Evolutionary conservation across 2,888 invertebrate genomes (phyloP).

Genomic region (Drosophila buzzatii): DNA sequence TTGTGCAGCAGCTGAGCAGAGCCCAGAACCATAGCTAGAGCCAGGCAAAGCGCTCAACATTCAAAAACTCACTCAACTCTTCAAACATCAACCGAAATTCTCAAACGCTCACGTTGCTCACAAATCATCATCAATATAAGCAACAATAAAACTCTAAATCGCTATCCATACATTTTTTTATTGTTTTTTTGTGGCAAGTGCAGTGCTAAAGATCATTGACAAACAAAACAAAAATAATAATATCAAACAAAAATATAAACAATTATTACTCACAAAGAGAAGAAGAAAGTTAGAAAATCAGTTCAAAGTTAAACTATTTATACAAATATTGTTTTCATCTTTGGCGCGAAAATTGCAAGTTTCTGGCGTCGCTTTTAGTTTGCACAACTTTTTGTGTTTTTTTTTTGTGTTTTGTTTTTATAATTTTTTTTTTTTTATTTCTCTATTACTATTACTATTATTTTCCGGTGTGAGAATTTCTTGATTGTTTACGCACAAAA

Average conservation of each 20-base stretch:
- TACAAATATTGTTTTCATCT: background rate
- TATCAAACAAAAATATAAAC: background rate
- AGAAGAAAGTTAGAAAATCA: conserved; percentile 1
- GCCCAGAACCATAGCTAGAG: conserved; percentile 17
- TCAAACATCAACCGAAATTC: conserved; percentile 25
- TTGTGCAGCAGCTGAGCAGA: conserved; percentile 53
- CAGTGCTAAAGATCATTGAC: conserved; percentile 37
- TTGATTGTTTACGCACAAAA: conserved; percentile 66
- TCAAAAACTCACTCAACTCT: conserved; percentile 30
- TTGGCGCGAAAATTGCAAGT: conserved; percentile 14
- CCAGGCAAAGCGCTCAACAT: conserved; percentile 29
- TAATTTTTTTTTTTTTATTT: conserved; percentile 9
- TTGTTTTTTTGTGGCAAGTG: conserved; percentile 51
- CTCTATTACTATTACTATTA: conserved; percentile 19
- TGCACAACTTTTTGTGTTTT: conserved; percentile 15
- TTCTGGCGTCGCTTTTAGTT: conserved; percentile 11
- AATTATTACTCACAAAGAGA: background rate
- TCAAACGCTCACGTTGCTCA: conserved; percentile 43
- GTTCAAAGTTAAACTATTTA: background rate
- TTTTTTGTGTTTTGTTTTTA: conserved; percentile 18
- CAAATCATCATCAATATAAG: conserved; percentile 9
- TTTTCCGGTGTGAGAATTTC: conserved; percentile 45
- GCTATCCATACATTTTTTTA: conserved; percentile 38
- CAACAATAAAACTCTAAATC: conserved; percentile 32
- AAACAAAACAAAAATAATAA: background rate